A percentile compares a stretch with the other conserved stretches of the same genome.
These are phyloP conservation scores for Metallyticus violacea DNA, from an alignment of 2,888 invertebrate genomes.

Conservation along the genomic window DNA sequence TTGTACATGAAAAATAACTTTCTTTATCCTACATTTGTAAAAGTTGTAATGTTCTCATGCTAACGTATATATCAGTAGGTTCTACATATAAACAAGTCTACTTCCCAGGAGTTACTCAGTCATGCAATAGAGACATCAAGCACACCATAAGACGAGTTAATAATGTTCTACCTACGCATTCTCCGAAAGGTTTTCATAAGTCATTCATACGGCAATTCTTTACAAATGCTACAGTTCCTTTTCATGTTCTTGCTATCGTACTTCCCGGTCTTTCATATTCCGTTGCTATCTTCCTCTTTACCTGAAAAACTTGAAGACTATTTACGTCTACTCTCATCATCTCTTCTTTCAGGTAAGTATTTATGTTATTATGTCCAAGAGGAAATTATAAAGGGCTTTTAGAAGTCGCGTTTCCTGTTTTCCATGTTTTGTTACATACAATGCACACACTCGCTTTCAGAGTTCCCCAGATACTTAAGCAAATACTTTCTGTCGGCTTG, in stretches of 20 bases:
- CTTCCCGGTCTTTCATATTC: too few species aligned
- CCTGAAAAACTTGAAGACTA: not conserved
- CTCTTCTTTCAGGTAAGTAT: not conserved
- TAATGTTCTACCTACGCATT: not conserved
- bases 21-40: too few species aligned
- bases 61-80: too few species aligned
- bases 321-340: not conserved
- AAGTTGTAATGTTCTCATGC: too few species aligned
- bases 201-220: not conserved
- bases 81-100: too few species aligned
- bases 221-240: too few species aligned
- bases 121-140: not conserved
- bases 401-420: not conserved
- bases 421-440: not conserved
- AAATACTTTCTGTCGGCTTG: not conserved
- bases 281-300: not conserved
- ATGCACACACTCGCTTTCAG: not conserved
- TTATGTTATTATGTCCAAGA: not conserved
- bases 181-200: too few species aligned
- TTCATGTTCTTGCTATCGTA: too few species aligned
- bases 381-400: conserved; percentile 10
- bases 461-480: not conserved
- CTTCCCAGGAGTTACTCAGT: too few species aligned
- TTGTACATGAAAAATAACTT: too few species aligned
- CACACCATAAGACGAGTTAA: not conserved